A percentile compares a stretch with the other conserved stretches of the same genome.
These are phyloP conservation scores for Ectobius pallidus DNA, from an alignment of 2,888 invertebrate species.

Conservation along the genomic window DNA sequence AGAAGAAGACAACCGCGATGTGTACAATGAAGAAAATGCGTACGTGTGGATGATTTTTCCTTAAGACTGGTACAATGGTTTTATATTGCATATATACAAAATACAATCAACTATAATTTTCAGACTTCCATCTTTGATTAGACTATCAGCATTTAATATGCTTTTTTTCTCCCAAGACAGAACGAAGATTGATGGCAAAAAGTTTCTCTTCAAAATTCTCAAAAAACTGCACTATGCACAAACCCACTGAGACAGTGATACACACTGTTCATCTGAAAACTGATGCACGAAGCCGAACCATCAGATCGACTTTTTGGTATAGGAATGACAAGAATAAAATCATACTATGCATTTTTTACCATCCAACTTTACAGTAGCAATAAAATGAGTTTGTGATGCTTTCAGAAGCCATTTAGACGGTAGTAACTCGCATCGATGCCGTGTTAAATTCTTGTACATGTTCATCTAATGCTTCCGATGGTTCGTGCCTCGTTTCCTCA, in stretches of 20 bases:
- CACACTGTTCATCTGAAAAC: background rate
- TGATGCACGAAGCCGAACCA: background rate
- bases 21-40: background rate
- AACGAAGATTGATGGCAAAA: background rate
- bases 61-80: background rate
- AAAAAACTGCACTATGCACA: background rate
- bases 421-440: slow-evolving; percentile 35
- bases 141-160: background rate
- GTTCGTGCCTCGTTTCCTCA: background rate
- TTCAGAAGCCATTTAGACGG: slow-evolving; percentile 10
- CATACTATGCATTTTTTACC: background rate
- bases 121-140: background rate
- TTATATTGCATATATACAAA: slow-evolving; percentile 15
- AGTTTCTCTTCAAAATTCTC: background rate
- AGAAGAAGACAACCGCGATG: background rate
- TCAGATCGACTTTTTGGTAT: background rate
- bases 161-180: background rate
- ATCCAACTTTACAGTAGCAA: background rate
- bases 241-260: background rate
- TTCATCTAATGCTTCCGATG: slow-evolving; percentile 18
- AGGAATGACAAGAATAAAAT: background rate
- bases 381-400: background rate
- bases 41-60: background rate
- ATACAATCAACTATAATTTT: background rate
- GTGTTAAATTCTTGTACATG: slow-evolving; percentile 25